These are phyloP conservation scores for Timema cristinae DNA, from an alignment of 2,888 invertebrate genomes.

Conservation along the genomic window DNA sequence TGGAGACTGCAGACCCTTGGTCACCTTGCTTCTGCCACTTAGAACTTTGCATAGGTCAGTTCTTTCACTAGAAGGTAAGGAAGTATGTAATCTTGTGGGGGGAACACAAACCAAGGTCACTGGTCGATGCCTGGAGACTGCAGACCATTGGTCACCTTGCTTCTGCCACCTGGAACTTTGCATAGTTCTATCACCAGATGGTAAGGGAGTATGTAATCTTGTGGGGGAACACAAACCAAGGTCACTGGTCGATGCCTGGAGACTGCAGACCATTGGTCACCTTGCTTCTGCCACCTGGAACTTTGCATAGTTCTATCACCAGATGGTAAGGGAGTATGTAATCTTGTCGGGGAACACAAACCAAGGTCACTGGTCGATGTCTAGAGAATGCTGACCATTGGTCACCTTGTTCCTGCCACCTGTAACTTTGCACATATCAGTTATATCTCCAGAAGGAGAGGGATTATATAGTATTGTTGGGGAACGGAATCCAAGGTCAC, in stretches of 20 bases:
- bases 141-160: conserved; percentile 69
- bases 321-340: too few species aligned
- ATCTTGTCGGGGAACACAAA: conserved; percentile 34
- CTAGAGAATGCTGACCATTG: conserved; percentile 63
- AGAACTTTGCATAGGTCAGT: conserved; percentile 84
- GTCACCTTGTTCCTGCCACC: conserved; percentile 77
- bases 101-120: conserved; percentile 16
- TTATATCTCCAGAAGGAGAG: too few species aligned
- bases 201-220: too few species aligned
- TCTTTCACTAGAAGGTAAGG: too few species aligned
- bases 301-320: conserved; percentile 86
- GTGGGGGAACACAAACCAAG: too few species aligned
- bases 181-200: too few species aligned
- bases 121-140: conserved; percentile 59
- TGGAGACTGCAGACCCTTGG: conserved; percentile 62
- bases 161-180: conserved; percentile 83
- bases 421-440: conserved; percentile 86
- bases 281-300: conserved; percentile 82
- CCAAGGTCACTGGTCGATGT: conserved; percentile 45
- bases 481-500: conserved; percentile 16
- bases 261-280: conserved; percentile 62
- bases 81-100: too few species aligned
- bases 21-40: conserved; percentile 80
- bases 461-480: too few species aligned
- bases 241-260: conserved; percentile 53